Base-by-base conservation (phyloP, 1,140 invertebrate genomes). In the Limonius californicus region DNA sequence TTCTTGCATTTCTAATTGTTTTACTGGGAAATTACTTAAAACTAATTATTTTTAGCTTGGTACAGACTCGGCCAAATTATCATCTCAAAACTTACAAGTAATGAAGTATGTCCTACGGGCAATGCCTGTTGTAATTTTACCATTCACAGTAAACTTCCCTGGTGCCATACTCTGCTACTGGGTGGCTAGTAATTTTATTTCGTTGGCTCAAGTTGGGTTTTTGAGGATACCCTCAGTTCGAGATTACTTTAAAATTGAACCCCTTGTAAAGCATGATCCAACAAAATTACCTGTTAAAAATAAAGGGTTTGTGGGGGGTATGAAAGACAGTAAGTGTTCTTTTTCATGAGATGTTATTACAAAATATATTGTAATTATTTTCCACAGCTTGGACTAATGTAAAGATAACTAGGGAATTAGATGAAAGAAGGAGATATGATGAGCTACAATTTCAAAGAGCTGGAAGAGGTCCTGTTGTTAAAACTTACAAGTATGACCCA, bases 101-200 rank as follows among this genome's bases (percentile, higher is more conserved):
- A 84, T 92, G 80, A 90, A 86, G 77, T 90, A 90, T 73, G 74
- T 90, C 0, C 70, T 96, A 0, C 77, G 88, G 66, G 85, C 81
- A 0, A 64, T 97, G 30, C 95, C 95, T 9, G 0, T 97, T 8
- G 63, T 94, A 18, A 87, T 94, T 70, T 85, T 97, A 47, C 90
- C 93, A 2, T 89, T 97, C 68, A 91, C 87, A 12, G 83, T 94
- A 19, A 89, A 94, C 72, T 97, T 98, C 72, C 88, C 92, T n/a
- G 84, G 88, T 19, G 93, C 90, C 12, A 87, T 98, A 70, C 79
- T 95, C 18, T 87, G 88, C 35, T 98, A 99, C 74, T 99, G 96
- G 96, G 80, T 85, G 23, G 87, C 89, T 20, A 90, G 86, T 57
- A 99, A 99, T 76, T 80, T 89, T n/a, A 85, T 97, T 60, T 96